Percentiles rank a stretch among this genome's conserved stretches.
Conservation (phyloP, 2,888 invertebrate genomes). For the Chloroclysta siterata region DNA sequence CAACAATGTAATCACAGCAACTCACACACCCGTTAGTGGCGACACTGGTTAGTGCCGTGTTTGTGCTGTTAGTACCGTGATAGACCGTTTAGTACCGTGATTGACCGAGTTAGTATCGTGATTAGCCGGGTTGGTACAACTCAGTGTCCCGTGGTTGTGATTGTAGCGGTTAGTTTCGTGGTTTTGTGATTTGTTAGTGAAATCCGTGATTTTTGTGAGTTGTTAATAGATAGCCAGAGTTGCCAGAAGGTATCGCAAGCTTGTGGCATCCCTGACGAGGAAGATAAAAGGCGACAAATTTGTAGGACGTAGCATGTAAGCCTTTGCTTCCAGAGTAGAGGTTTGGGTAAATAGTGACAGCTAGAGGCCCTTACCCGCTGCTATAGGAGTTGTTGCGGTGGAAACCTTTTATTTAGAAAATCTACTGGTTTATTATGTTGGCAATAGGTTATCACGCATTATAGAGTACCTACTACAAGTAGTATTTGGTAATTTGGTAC, state of each 20-base stretch:
- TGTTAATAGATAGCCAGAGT: background rate
- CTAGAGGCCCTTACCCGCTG: background rate
- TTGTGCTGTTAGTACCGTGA: constrained; percentile 12
- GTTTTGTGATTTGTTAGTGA: background rate
- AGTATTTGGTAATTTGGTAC: no score
- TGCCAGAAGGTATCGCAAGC: background rate
- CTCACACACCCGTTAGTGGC: constrained; percentile 38
- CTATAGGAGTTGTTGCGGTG: background rate
- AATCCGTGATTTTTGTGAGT: background rate
- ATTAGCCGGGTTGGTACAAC: background rate
- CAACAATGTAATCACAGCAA: constrained; percentile 63
- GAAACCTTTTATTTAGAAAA: no score
- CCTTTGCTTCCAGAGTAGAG: background rate
- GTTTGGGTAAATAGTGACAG: background rate
- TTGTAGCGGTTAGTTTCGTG: background rate
- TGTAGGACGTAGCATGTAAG: no score
- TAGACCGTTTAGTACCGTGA: constrained; percentile 6
- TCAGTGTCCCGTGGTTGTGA: background rate
- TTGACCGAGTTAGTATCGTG: constrained; percentile 1
- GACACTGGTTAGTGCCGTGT: constrained; percentile 12
- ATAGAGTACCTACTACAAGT: no score
- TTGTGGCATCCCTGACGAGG: background rate
- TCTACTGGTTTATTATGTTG: no score
- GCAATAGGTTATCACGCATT: no score
- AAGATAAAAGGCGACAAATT: background rate